Evolutionary conservation across 1,140 invertebrate species (phyloP).

Genomic region (Tribolium castaneum): DNA sequence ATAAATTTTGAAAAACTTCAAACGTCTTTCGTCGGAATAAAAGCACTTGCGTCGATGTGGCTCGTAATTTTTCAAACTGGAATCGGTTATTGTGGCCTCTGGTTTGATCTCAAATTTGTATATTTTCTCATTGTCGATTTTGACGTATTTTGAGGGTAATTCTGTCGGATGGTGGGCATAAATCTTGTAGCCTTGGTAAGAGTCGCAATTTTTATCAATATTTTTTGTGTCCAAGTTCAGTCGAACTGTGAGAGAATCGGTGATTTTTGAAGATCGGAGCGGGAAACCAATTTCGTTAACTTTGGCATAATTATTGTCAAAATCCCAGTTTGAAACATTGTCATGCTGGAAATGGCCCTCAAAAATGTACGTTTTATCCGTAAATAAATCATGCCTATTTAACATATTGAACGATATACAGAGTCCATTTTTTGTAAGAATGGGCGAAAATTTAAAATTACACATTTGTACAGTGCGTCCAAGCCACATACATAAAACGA

Average conservation of each 20-base stretch:
- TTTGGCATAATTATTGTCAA: slow-evolving; percentile 38
- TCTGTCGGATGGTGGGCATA: neutral
- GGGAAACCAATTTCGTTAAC: neutral
- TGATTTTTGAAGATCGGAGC: slow-evolving; percentile 60
- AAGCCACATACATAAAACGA: neutral
- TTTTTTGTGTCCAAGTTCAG: slow-evolving; percentile 65
- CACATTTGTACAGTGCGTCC: neutral
- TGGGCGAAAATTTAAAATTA: neutral
- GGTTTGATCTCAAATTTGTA: neutral
- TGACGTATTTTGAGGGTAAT: neutral
- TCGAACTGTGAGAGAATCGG: slow-evolving; percentile 69
- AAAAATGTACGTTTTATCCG: slow-evolving; percentile 23
- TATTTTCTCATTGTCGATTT: neutral
- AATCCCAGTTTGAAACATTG: neutral
- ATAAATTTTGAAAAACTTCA: slow-evolving; percentile 74
- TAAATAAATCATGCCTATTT: neutral
- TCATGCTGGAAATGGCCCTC: neutral
- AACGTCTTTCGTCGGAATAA: slow-evolving; percentile 67
- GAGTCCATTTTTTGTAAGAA: neutral
- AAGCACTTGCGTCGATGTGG: slow-evolving; percentile 69
- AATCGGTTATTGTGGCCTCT: slow-evolving; percentile 62
- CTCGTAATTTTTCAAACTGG: slow-evolving; percentile 65
- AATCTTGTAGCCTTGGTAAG: neutral
- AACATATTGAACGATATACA: neutral
- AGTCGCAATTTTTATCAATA: neutral